Evolutionary conservation across 2,888 invertebrate species (phyloP).

Genomic region (Drosophila rubida): DNA sequence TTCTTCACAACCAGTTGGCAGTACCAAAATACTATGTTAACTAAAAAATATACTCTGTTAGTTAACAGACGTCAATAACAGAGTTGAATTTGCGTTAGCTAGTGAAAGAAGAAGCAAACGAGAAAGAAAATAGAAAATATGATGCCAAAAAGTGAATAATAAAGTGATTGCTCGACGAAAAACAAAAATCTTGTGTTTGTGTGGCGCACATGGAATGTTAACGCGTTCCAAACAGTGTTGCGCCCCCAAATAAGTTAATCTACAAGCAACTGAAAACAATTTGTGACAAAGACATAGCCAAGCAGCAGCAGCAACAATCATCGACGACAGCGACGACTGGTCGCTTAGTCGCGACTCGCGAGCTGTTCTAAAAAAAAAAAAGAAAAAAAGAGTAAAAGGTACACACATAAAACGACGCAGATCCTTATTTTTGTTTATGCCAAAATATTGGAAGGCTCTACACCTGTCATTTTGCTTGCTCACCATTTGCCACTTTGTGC

Average conservation of each 20-base stretch:
- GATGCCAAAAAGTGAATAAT: slow-evolving; percentile 66
- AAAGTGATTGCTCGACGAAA: slow-evolving; percentile 48
- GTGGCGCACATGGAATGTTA: slow-evolving; percentile 48
- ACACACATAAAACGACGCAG: slow-evolving; percentile 51
- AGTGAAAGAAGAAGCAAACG: slow-evolving; percentile 45
- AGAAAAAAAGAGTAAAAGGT: slow-evolving; percentile 49
- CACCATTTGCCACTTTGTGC: slow-evolving; percentile 1
- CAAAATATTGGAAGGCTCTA: not conserved
- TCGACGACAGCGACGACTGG: slow-evolving; percentile 35
- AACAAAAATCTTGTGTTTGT: slow-evolving; percentile 40
- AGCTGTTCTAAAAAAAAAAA: slow-evolving; percentile 27
- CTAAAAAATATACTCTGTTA: slow-evolving; percentile 21
- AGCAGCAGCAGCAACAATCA: slow-evolving; percentile 47
- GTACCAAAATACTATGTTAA: slow-evolving; percentile 16
- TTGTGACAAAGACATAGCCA: slow-evolving; percentile 49
- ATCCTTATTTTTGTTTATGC: slow-evolving; percentile 39
- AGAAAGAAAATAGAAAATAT: slow-evolving; percentile 72
- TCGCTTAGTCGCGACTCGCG: slow-evolving; percentile 41
- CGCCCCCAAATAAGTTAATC: slow-evolving; percentile 33
- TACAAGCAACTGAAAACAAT: slow-evolving; percentile 15
- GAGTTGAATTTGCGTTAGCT: slow-evolving; percentile 35
- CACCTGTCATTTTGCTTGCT: slow-evolving; percentile 15
- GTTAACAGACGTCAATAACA: slow-evolving; percentile 35
- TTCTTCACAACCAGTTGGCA: slow-evolving; percentile 35
- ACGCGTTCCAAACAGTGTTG: slow-evolving; percentile 39